Conservation (phyloP, 2,888 invertebrate genomes). For the Petrophora chlorosata region DNA sequence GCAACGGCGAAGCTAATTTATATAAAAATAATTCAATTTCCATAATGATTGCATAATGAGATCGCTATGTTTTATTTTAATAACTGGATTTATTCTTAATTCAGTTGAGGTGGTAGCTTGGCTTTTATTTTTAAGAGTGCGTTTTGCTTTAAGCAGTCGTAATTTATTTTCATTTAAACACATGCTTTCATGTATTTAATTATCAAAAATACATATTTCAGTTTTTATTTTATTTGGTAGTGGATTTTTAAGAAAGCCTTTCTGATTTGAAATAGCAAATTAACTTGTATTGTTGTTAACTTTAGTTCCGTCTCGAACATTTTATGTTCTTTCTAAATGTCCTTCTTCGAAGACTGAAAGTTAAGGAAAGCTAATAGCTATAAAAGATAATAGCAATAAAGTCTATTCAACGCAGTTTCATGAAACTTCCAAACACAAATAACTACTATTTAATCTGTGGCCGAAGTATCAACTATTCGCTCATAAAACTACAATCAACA, state of each 20-base stretch:
- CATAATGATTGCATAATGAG: slow-evolving; percentile 23
- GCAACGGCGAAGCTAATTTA: slow-evolving; percentile 12
- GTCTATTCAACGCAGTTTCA: slow-evolving; percentile 14
- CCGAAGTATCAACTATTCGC: slow-evolving; percentile 36
- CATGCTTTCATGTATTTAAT: no score
- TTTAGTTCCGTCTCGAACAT: no score
- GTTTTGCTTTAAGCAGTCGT: no score
- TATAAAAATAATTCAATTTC: slow-evolving; percentile 28
- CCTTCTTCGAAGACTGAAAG: slow-evolving; percentile 11
- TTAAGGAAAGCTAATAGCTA: slow-evolving; percentile 10
- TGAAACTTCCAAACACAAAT: slow-evolving; percentile 18
- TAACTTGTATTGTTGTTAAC: no score
- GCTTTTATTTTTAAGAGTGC: background rate
- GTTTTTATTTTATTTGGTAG: no score
- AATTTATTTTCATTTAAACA: no score
- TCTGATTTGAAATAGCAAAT: no score
- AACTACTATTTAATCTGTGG: no score
- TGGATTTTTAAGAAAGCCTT: no score
- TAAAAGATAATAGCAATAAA: slow-evolving; percentile 10
- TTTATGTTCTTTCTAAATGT: no score
- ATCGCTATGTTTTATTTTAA: slow-evolving; percentile 16
- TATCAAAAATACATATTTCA: no score
- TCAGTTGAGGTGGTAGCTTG: background rate
- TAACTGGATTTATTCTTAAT: slow-evolving; percentile 11
- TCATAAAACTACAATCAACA: slow-evolving; percentile 59